Base-by-base conservation (phyloP, 2,113 vertebrate genomes). In the Pardalotus punctatus region DNA sequence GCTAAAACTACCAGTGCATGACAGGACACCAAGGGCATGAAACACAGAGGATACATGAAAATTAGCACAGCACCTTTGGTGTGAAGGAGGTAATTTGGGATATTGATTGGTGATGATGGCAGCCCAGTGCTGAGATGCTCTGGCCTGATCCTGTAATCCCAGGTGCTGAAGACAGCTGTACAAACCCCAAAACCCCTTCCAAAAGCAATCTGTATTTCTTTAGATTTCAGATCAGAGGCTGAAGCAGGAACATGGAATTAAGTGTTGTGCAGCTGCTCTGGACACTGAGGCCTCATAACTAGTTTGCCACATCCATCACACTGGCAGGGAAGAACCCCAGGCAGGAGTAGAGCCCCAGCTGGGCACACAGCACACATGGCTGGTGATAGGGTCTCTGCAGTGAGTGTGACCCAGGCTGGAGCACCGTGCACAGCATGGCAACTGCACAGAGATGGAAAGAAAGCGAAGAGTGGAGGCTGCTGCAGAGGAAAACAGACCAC, bases 1-100 rank as follows among this genome's bases (percentile, higher is more conserved):
- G 86, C 95, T 96, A 84, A 94, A 97, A 88, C 94, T 66, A 78
- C 47, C 91, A 36, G 94, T 83, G 96, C 96, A 74, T 97, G 97
- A 98, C 96, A 97, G 97, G 90, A 95, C 93, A 93, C 38, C 74
- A 81, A 96, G 97, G 96, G 70, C 97, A 95, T 87, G 86, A 58
- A 92, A 86, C 51, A 31, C 88, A 74, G 72, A 73, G 93, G 92
- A 95, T 94, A 90, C 22, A 93, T 93, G 94, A 84, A 81, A 94
- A 96, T 93, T 81, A 96, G 80, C 86, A 92, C 72, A 60, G 56
- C 64, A 65, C 58, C 94, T 85, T 50, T 4, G 12, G 31, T 73
- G 57, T 19, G 43, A 85, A 81, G 76, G 76, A 62, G 6, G 28
- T 61, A 88, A 81, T 70, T 20, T 87, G 56, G 45, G 72, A 25